These are phyloP conservation scores for Redunca redunca DNA, from an alignment of 2,113 vertebrate species.

Conservation along the genomic window DNA sequence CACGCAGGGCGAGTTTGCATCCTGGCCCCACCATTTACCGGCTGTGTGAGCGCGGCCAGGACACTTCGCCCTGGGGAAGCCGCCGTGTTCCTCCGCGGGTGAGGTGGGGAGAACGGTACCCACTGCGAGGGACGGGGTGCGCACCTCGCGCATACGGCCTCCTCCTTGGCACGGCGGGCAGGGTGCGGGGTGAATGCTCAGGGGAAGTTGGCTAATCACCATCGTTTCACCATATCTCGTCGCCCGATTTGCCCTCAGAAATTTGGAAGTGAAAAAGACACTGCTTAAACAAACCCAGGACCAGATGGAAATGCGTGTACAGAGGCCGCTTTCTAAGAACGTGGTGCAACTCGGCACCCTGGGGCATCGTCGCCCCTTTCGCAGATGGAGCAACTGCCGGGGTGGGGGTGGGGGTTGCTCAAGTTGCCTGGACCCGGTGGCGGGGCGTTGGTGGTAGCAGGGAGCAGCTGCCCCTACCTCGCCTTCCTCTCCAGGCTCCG, in stretches of 20 bases:
- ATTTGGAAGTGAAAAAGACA: conserved; percentile 29
- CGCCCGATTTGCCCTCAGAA: conserved; percentile 1
- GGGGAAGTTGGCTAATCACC: neutral
- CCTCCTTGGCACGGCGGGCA: accelerated
- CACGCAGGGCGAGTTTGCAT: neutral
- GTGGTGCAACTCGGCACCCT: conserved; percentile 35
- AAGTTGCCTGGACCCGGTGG: neutral
- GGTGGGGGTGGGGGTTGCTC: conserved; percentile 55
- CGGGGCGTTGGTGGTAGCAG: neutral
- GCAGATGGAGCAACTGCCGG: conserved; percentile 31
- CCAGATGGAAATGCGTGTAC: neutral
- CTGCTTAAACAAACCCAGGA: neutral
- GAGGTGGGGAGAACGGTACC: neutral
- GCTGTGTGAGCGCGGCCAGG: neutral
- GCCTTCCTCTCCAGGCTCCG: neutral
- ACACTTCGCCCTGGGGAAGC: neutral
- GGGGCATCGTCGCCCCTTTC: neutral
- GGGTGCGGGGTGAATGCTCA: neutral
- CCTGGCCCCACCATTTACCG: neutral
- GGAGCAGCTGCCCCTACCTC: neutral
- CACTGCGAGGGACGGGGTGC: neutral
- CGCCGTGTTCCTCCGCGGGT: neutral
- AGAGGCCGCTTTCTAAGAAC: conserved; percentile 67
- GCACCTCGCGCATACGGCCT: accelerated
- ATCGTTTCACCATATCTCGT: neutral